Base-by-base conservation (phyloP, 1,140 invertebrate species). In the Proctacanthus coquilletti region DNA sequence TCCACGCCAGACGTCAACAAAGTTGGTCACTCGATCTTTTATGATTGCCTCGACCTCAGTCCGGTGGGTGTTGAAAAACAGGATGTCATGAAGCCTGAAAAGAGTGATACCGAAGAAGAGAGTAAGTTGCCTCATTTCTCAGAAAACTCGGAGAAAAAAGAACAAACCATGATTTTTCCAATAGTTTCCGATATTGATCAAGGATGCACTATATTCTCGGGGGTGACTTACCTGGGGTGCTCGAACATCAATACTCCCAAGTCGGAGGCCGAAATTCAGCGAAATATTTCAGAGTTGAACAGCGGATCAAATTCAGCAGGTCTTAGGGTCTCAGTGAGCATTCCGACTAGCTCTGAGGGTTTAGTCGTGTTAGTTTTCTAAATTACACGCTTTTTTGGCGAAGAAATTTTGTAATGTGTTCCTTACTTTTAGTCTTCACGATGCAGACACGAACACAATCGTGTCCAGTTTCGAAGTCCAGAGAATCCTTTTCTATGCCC, bases 181-280 rank as follows among this genome's bases (percentile, higher is more conserved):
- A 40, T 53, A 68, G 71, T 78, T 50, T 76, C 77, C 45, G 78
- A 84, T 57, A 74, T 81, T 34, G 75, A 82, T 55, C 82, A 86
- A 61, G 83, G 89, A 42, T 87, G 84, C 51, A 87, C 84, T 37
- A 75, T 92, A 48, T 96, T 95, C 61, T 81, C 87, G 57, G 83
- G 88, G 13, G 84, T 98, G 18, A 87, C 84, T 36, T 98, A 97
- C 65, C 68, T 98, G 40, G 93, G 94, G 21, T 84, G 85, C 9
- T 84, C 91, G 31, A 77, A 77, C 40, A 92, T 98, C 41, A 87
- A 88, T 61, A 84, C 88, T 3, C 89, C 93, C 4, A 81, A 91
- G 57, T 92, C 83, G 34, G 89, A 97, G 64, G 66, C 66, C n/a
- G 94, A 98, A 69, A 94, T 98, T 44, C 87, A 92, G 57, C 70